A percentile compares a stretch with the other conserved stretches of the same genome.
Conservation (phyloP, 2,888 invertebrate genomes). For the Antheraea yamamai region DNA sequence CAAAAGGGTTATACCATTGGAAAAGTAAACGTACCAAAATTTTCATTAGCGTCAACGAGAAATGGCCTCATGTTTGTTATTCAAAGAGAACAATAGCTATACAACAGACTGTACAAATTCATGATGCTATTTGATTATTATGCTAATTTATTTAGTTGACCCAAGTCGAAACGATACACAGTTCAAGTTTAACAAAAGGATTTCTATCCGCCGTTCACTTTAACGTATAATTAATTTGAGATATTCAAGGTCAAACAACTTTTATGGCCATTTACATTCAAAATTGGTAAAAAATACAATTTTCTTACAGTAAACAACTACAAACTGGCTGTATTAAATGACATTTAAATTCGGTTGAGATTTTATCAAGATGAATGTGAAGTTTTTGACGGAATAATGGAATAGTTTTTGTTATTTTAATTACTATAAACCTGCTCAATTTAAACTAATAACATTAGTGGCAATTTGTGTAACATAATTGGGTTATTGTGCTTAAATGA, state of each 20-base stretch:
- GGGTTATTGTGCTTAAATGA: too few species aligned
- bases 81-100: constrained; percentile 42
- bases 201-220: constrained; percentile 40
- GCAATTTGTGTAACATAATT: too few species aligned
- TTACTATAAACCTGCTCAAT: background rate
- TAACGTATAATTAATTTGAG: constrained; percentile 20
- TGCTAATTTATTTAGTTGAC: constrained; percentile 50
- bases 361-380: background rate
- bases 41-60: constrained; percentile 1
- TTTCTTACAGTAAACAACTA: background rate
- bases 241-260: background rate
- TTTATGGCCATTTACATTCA: background rate
- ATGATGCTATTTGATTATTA: constrained; percentile 41
- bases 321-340: background rate
- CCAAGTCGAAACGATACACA: constrained; percentile 37
- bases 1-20: too few species aligned
- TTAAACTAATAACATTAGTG: too few species aligned
- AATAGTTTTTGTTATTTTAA: background rate
- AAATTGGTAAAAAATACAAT: background rate
- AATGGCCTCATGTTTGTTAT: constrained; percentile 19
- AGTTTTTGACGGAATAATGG: background rate
- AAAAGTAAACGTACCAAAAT: background rate
- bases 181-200: constrained; percentile 57
- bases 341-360: too few species aligned
- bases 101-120: background rate